These are phyloP conservation scores for Rhineura floridana DNA, from an alignment of 2,113 vertebrate species.

Conservation along the genomic window DNA sequence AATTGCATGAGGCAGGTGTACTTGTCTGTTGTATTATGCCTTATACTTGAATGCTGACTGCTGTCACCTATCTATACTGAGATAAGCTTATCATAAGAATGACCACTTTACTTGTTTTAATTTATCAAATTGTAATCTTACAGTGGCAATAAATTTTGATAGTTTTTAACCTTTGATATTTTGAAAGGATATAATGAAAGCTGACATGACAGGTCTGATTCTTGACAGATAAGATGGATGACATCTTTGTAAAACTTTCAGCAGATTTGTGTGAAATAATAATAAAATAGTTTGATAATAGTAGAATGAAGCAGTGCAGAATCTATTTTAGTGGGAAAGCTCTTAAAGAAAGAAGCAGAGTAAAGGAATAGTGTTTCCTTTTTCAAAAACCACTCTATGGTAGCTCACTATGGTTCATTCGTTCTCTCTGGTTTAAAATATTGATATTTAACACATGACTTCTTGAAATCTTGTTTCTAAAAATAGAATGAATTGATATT, in stretches of 20 bases:
- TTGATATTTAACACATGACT: conserved; percentile 52
- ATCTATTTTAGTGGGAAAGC: background rate
- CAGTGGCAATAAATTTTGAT: background rate
- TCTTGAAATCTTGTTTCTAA: conserved; percentile 70
- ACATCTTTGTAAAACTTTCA: conserved; percentile 13
- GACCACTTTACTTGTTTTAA: background rate
- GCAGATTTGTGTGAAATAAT: background rate
- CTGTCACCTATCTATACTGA: background rate
- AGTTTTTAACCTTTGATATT: conserved; percentile 21
- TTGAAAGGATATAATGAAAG: conserved; percentile 32
- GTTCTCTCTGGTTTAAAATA: conserved; percentile 27
- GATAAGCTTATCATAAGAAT: background rate
- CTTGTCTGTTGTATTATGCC: background rate
- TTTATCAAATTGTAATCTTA: background rate
- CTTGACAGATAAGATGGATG: background rate
- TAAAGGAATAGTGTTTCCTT: background rate
- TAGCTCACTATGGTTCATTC: conserved; percentile 29
- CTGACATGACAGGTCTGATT: background rate
- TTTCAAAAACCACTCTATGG: conserved; percentile 13
- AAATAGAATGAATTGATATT: conserved; percentile 78
- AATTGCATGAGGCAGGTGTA: conserved; percentile 24
- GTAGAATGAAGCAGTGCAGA: background rate
- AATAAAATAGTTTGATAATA: conserved; percentile 25
- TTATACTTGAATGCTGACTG: background rate
- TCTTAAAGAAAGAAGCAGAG: background rate